Evolutionary conservation across 2,888 invertebrate genomes (phyloP), one percentile per base, ranked within the genome.

Genomic region (Microdon myrmicae): DNA sequence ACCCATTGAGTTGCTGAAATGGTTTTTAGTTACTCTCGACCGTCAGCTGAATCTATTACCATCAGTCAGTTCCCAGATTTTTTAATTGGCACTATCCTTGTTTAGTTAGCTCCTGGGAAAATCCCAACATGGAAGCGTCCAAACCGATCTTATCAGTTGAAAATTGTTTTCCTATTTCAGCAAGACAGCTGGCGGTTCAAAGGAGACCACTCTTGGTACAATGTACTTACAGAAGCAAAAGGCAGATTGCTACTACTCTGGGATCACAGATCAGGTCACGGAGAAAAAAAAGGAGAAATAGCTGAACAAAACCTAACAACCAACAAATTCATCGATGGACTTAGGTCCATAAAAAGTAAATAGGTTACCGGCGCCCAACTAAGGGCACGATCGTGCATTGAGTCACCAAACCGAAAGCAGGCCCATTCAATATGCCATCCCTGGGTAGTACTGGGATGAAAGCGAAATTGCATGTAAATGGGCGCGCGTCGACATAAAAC

Each of bases 201-300:
- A 54, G 39, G 20, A 37, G 38, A 20, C 37, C 41, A n/a, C n/a
- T n/a, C n/a, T n/a, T n/a, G n/a, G n/a, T n/a, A n/a, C n/a, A n/a
- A n/a, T n/a, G n/a, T n/a, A n/a, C n/a, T n/a, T n/a, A n/a, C 56
- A 56, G 45, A 56, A 44, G 22, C 44, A 55, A 48, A 55, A 44
- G 54, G 34, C 28, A 37, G 12, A 19, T 44, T n/a, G n/a, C n/a
- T n/a, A n/a, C 49, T 26, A 32, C 34, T 44, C 44, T 25, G 56
- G 51, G 64, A 58, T 64, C 64, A 64, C 51, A 64, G 64, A 64
- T 64, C 64, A 64, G 64, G 64, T 64, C 64, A 64, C 53, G 56
- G 56, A 14, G 31, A 10, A 7, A 5, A 9, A 32, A 37, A 49
- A 43, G 14, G 14, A n/a, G 19, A 16, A 13, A 37, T n/a, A 22